phyloP scores from a whole-genome alignment of 2,797 vertebrate genomes.

The Amphiprion clarkii region DNA sequence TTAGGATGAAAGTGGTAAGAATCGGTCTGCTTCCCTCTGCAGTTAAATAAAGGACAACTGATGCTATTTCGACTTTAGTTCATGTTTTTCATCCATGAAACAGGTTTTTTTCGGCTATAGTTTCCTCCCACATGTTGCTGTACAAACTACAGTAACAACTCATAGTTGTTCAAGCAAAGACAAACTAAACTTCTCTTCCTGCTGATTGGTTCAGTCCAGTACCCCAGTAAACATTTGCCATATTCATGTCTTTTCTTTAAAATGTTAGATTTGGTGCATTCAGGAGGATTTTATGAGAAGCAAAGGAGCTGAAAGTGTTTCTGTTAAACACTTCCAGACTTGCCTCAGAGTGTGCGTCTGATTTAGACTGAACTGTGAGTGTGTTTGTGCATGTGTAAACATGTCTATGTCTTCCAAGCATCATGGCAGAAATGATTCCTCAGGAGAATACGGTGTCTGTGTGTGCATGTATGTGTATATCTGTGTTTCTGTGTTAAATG shows the following conservation, averaged over 20 bases:
- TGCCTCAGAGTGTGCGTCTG: background rate
- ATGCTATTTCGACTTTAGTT: background rate
- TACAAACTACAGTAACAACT: background rate
- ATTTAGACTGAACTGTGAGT: background rate
- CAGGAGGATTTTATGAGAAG: background rate
- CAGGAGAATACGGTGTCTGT: background rate
- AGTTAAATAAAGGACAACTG: too few relatives aligned
- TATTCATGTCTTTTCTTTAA: background rate
- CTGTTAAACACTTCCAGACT: conserved; percentile 22
- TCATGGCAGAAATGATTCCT: conserved; percentile 13
- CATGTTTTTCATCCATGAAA: background rate
- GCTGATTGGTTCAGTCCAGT: background rate
- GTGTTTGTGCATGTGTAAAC: conserved; percentile 25
- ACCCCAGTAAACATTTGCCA: too few relatives aligned
- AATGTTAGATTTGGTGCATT: conserved; percentile 7
- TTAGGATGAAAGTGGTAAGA: too few relatives aligned
- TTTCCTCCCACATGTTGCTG: background rate
- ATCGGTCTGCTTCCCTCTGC: too few relatives aligned
- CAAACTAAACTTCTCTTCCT: background rate
- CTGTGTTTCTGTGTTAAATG: background rate
- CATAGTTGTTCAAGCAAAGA: background rate
- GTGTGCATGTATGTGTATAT: background rate
- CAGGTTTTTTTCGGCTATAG: background rate
- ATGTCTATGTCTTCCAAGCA: conserved; percentile 27
- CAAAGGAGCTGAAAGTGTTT: conserved; percentile 17